Percentiles rank a stretch among this genome's conserved stretches.
Conservation (phyloP, 2,113 vertebrate genomes). For the Trematomus loennbergii region DNA sequence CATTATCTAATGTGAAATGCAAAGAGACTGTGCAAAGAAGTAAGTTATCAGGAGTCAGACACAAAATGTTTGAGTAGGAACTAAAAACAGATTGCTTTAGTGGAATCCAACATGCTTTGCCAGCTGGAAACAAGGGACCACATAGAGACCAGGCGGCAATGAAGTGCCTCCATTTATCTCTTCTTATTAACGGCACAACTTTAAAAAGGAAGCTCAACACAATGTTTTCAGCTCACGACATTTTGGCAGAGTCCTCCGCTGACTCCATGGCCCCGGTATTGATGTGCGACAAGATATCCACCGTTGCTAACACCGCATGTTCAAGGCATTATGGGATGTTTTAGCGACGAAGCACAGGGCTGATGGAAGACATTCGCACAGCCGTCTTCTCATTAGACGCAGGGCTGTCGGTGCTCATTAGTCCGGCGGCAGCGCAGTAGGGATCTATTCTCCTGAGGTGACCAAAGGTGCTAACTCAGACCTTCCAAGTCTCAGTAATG, state of each 20-base stretch:
- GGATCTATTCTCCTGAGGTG: conserved; percentile 75
- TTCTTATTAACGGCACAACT: too few relatives aligned
- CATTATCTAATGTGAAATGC: neutral
- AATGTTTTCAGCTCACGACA: conserved; percentile 34
- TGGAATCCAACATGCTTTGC: conserved; percentile 30
- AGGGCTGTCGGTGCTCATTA: conserved; percentile 74
- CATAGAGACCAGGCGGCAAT: neutral
- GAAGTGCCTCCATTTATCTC: too few relatives aligned
- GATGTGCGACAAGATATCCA: conserved; percentile 59
- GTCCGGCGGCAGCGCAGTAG: conserved; percentile 51
- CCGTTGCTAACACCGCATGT: conserved; percentile 27
- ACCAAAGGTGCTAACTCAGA: conserved; percentile 77
- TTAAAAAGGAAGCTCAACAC: neutral
- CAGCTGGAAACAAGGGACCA: conserved; percentile 32
- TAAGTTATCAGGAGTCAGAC: conserved; percentile 13
- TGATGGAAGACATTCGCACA: conserved; percentile 66
- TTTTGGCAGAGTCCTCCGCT: conserved; percentile 7
- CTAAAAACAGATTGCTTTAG: conserved; percentile 30
- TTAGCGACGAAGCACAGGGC: conserved; percentile 51
- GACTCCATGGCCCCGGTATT: neutral
- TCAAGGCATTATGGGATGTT: conserved; percentile 67
- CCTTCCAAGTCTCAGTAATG: conserved; percentile 75
- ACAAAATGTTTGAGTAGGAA: conserved; percentile 24
- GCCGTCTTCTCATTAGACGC: conserved; percentile 71
- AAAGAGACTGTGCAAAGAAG: neutral